Evolutionary conservation across 2,113 vertebrate genomes (phyloP), one percentile per base, ranked within the genome.

Genomic region (Chlamydotis undulata): DNA sequence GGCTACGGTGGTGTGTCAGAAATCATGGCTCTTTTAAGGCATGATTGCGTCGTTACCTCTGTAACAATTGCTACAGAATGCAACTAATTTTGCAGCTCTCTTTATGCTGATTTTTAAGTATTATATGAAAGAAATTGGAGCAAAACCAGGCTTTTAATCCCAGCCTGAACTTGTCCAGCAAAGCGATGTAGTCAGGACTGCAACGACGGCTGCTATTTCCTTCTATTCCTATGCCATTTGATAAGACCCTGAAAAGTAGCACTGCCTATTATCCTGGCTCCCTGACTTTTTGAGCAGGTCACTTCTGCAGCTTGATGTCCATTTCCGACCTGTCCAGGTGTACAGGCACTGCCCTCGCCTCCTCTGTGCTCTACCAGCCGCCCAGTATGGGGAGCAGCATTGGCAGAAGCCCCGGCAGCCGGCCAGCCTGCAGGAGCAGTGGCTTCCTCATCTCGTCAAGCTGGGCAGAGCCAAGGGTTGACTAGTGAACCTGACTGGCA

Each of bases 61-160:
- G 8, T 57, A 94, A 94, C 88, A 95, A 88, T 90, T 90, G 90
- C 31, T 65, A 41, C 59, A 90, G 60, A 94, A 78, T 83, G 26
- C 4, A 3, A 61, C 80, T 88, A 77, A 92, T 93, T 86, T 80
- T 92, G 22, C 37, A 78, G 33, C 25, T 41, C 19, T 57, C 63
- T 83, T 77, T 70, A 8, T 50, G 55, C 14, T 87, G 63, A 92
- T 95, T 85, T 81, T 1, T 50, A 61, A 77, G 59, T 57, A 35
- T 37, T 55, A 49, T 31, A 43, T 28, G n/a, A 74, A 83, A 80
- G 13, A 68, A 88, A 73, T 13, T 53, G 29, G 22, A 80, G n/a
- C n/a, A 55, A 77, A 83, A 79, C 57, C 16, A 41, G 16, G 33
- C 9, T 86, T 95, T 83, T 83, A 64, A 69, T 93, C 86, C 79